Conservation (phyloP, 2,888 invertebrate genomes). For the Argyresthia albistria region DNA sequence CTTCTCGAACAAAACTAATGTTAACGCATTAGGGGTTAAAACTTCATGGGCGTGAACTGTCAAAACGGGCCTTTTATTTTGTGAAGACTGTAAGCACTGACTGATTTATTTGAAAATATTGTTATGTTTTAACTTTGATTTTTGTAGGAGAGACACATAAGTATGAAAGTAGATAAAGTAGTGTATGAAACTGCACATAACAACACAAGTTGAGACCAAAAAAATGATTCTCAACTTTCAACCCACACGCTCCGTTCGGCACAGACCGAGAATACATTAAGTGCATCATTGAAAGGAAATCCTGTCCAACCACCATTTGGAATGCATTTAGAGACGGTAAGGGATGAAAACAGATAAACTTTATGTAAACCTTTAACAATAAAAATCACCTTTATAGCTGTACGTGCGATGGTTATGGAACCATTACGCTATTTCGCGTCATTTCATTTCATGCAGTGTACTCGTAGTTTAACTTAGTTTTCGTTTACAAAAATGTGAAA, state of each 20-base stretch:
- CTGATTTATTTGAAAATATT: no score
- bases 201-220: constrained; percentile 14
- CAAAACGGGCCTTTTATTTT: no score
- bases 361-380: constrained; percentile 64
- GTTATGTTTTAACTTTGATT: no score
- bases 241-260: constrained; percentile 33
- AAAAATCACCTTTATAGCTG: constrained; percentile 68
- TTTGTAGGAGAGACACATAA: no score
- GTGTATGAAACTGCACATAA: no score
- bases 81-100: no score
- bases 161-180: no score
- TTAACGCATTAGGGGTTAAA: no score
- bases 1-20: no score
- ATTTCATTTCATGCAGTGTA: not conserved
- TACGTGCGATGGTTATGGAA: constrained; percentile 58
- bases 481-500: not conserved
- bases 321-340: constrained; percentile 61
- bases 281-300: constrained; percentile 69
- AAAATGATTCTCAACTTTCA: constrained; percentile 51
- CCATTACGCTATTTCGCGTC: not conserved
- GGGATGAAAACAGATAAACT: constrained; percentile 63
- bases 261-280: constrained; percentile 56
- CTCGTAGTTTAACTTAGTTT: not conserved
- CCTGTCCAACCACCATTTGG: constrained; percentile 54
- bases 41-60: no score